phyloP scores from a whole-genome alignment of 2,888 invertebrate species.

The Megalurothrips usitatus region DNA sequence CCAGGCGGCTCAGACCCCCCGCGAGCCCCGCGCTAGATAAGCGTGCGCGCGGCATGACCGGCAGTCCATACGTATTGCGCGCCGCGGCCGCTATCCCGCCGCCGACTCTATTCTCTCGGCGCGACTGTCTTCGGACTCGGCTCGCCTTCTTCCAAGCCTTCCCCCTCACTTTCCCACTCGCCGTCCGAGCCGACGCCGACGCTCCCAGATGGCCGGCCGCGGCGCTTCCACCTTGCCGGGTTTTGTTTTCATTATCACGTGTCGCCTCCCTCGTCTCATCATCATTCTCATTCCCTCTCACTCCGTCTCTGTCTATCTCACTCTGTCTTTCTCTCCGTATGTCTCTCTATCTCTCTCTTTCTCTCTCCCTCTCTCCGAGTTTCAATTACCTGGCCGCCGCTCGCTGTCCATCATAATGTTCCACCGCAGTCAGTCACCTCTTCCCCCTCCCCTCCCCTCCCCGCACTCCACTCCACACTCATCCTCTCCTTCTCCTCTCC shows the following conservation, averaged over 20 bases:
- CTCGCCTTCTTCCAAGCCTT: no score
- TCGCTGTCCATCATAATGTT: conserved; percentile 19
- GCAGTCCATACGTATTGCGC: no score
- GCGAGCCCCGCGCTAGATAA: no score
- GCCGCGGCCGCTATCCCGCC: no score
- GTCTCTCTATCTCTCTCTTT: conserved; percentile 14
- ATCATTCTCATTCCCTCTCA: neutral
- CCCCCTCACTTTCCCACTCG: no score
- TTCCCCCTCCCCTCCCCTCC: neutral
- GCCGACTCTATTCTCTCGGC: no score
- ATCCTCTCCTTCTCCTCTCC: neutral
- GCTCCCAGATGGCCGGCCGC: no score
- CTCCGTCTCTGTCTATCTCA: neutral
- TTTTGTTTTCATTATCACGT: conserved; percentile 8
- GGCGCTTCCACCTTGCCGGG: no score
- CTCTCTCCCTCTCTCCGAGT: conserved; percentile 14
- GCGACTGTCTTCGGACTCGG: no score
- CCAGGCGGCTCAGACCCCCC: no score
- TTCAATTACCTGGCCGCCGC: conserved; percentile 22
- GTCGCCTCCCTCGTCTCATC: neutral
- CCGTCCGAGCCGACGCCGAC: no score
- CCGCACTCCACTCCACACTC: neutral
- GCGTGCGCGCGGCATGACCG: no score
- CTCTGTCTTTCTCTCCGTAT: conserved; percentile 5
- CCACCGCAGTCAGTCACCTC: conserved; percentile 13